These are phyloP conservation scores for Nixonia krombeini DNA, from an alignment of 1,140 invertebrate species.

Conservation along the genomic window DNA sequence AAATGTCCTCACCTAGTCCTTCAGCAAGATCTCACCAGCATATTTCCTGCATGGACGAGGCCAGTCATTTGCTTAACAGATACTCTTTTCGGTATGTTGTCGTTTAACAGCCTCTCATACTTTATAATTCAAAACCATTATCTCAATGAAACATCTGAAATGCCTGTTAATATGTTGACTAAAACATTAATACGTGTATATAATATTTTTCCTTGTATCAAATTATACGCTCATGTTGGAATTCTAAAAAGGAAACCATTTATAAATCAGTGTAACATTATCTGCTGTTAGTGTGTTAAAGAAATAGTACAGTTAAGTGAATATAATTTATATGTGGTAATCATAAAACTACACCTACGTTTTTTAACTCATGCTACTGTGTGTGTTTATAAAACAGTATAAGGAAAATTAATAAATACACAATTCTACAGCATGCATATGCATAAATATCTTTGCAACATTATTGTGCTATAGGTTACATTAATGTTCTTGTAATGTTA, in stretches of 20 bases:
- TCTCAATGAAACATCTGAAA: too few species aligned
- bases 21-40: conserved; percentile 63
- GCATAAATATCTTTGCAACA: conserved; percentile 38
- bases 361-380: conserved; percentile 12
- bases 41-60: conserved; percentile 68
- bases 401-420: not conserved
- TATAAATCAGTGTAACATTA: too few species aligned
- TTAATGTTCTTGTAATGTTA: conserved; percentile 14
- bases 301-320: not conserved
- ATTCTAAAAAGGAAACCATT: too few species aligned
- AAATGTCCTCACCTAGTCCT: conserved; percentile 69
- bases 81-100: conserved; percentile 66
- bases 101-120: conserved; percentile 27
- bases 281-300: too few species aligned
- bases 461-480: conserved; percentile 17
- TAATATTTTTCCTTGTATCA: too few species aligned
- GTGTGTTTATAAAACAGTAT: not conserved
- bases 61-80: conserved; percentile 69
- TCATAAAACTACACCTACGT: too few species aligned
- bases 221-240: too few species aligned
- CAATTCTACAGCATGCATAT: conserved; percentile 14
- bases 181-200: too few species aligned
- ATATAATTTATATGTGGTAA: too few species aligned
- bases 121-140: conserved; percentile 5
- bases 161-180: too few species aligned